Percentiles rank a stretch among this genome's conserved stretches.
Evolutionary conservation across 2,113 vertebrate species (phyloP).

Genomic region (Alaudala cheleensis): DNA sequence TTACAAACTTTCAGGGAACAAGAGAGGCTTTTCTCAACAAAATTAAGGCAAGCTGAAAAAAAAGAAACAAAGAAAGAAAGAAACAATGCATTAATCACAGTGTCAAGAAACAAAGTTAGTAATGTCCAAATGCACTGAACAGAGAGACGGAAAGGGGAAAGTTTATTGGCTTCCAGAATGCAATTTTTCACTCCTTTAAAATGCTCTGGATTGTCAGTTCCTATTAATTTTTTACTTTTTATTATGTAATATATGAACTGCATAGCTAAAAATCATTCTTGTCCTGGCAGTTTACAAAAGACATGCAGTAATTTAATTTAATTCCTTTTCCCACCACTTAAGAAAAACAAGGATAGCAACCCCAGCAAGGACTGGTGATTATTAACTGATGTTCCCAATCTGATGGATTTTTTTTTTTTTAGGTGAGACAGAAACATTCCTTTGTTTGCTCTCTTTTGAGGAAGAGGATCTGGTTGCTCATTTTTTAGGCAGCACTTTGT

Average conservation of each 20-base stretch:
- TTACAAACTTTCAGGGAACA: slow-evolving; percentile 27
- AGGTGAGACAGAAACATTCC: not conserved
- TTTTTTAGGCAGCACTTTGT: not conserved
- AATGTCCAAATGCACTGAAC: not conserved
- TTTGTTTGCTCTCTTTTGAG: not conserved
- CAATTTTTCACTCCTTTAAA: slow-evolving; percentile 40
- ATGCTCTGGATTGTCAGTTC: not conserved
- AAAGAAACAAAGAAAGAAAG: not conserved
- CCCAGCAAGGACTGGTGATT: slow-evolving; percentile 12
- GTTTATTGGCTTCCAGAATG: slow-evolving; percentile 14
- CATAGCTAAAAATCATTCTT: slow-evolving; percentile 23
- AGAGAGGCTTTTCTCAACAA: slow-evolving; percentile 31
- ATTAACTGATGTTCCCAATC: slow-evolving; percentile 37
- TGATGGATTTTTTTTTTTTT: not conserved
- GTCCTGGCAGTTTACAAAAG: slow-evolving; percentile 12
- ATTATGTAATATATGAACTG: not conserved
- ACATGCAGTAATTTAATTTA: not conserved
- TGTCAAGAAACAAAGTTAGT: slow-evolving; percentile 5
- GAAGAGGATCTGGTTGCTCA: not conserved
- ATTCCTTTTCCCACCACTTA: not conserved
- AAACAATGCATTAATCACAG: slow-evolving; percentile 20
- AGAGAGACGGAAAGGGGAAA: not conserved
- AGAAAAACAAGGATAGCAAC: not conserved
- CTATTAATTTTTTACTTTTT: slow-evolving; percentile 47
- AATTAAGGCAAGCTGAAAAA: not conserved